Evolutionary conservation across 2,888 invertebrate genomes (phyloP).

Genomic region (Dasysyrphus tricinctus): DNA sequence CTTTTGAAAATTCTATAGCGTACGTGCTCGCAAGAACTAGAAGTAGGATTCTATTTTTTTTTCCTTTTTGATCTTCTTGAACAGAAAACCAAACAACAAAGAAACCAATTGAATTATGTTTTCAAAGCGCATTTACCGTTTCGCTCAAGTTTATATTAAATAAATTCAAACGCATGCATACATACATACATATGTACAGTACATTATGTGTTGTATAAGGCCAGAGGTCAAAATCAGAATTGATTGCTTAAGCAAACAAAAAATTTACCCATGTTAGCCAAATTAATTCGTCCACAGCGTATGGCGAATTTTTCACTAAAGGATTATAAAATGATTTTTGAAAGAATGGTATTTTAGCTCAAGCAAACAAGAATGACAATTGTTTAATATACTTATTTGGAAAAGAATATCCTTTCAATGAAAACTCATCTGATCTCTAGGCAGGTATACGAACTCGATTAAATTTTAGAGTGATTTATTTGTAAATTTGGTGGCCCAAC

Average conservation of each 20-base stretch:
- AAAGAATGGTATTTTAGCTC: not conserved
- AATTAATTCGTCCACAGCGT: not conserved
- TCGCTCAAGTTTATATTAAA: not conserved
- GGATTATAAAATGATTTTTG: not conserved
- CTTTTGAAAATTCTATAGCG: constrained; percentile 4
- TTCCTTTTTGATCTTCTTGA: not conserved
- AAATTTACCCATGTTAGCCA: not conserved
- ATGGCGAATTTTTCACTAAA: not conserved
- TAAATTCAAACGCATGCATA: not conserved
- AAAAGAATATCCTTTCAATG: not conserved
- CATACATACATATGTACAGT: too few relatives aligned
- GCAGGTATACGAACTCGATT: too few relatives aligned
- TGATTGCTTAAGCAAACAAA: not conserved
- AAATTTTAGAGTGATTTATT: too few relatives aligned
- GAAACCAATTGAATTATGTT: constrained; percentile 15
- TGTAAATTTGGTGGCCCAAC: too few relatives aligned
- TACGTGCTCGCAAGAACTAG: constrained; percentile 12
- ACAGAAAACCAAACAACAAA: not conserved
- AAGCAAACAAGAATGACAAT: not conserved
- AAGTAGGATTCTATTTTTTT: constrained; percentile 18
- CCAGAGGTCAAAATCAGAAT: not conserved
- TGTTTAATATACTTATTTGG: not conserved
- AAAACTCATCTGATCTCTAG: not conserved
- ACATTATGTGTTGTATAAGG: not conserved
- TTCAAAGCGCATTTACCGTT: not conserved